Percentiles rank a stretch among this genome's conserved stretches.
Evolutionary conservation across 2,113 vertebrate species (phyloP).

Genomic region (Protobothrops flavoviridis): DNA sequence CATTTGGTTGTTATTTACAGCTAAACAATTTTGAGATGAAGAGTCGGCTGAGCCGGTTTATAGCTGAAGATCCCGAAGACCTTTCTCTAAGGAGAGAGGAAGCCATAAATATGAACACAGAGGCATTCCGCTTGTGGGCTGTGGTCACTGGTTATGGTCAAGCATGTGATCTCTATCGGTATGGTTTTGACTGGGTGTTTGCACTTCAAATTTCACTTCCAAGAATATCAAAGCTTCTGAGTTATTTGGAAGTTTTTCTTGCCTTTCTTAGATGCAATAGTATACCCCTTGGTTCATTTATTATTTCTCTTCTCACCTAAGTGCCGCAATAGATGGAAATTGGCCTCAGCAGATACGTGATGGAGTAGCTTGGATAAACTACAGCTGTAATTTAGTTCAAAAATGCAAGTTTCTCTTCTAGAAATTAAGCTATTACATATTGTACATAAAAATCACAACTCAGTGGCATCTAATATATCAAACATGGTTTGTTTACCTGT

Average conservation of each 20-base stretch:
- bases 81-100: slow-evolving; percentile 80
- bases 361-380: neutral
- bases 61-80: slow-evolving; percentile 81
- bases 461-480: neutral
- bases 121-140: slow-evolving; percentile 88
- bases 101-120: slow-evolving; percentile 76
- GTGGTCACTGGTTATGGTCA: slow-evolving; percentile 87
- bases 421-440: neutral
- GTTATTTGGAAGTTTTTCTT: neutral
- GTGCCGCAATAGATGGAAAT: neutral
- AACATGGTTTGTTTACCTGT: neutral
- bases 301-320: neutral
- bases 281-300: neutral
- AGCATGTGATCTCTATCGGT: slow-evolving; percentile 87
- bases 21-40: slow-evolving; percentile 74
- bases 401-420: neutral
- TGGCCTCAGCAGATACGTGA: neutral
- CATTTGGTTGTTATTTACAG: slow-evolving; percentile 30
- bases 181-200: slow-evolving; percentile 23
- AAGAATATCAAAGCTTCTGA: neutral
- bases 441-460: neutral
- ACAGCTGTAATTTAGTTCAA: neutral
- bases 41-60: slow-evolving; percentile 80
- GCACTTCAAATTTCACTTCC: neutral
- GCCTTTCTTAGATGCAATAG: neutral